Evolutionary conservation across 92 coral and sea anemone species (phyloP).

Genomic region (Actinernus sp.): DNA sequence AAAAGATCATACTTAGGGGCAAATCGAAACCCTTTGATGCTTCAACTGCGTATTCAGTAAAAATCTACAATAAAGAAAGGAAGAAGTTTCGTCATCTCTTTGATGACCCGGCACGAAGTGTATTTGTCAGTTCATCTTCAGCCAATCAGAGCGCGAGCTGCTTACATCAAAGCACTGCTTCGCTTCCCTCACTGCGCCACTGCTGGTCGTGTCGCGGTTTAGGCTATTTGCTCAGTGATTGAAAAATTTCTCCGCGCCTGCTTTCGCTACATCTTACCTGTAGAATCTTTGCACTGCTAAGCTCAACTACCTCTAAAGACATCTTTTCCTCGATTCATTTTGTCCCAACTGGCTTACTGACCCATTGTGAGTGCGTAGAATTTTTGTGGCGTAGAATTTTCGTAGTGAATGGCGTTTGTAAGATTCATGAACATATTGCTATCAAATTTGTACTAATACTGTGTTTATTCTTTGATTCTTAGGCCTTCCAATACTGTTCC

Average conservation of each 20-base stretch:
- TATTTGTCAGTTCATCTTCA: no score
- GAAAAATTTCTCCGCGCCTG: conserved; percentile 43
- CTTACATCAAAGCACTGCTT: conserved; percentile 24
- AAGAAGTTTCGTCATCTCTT: no score
- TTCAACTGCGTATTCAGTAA: no score
- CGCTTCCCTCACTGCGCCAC: conserved; percentile 46
- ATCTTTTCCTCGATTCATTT: neutral
- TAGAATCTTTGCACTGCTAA: conserved; percentile 27
- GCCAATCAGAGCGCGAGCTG: conserved; percentile 55
- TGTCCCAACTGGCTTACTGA: neutral
- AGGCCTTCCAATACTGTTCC: no score
- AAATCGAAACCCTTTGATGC: no score
- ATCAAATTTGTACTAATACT: no score
- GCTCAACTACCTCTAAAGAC: conserved; percentile 6
- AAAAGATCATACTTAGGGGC: no score
- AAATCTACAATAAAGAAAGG: no score
- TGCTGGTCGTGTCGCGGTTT: conserved; percentile 47
- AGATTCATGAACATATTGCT: no score
- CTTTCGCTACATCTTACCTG: conserved; percentile 22
- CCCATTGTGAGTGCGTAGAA: neutral
- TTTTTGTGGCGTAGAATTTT: neutral
- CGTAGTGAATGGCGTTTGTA: no score
- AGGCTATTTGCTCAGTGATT: conserved; percentile 13
- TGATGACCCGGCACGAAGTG: no score
- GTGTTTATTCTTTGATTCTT: no score